These are phyloP conservation scores for Carapus acus DNA, from an alignment of 2,797 vertebrate genomes.

Conservation along the genomic window DNA sequence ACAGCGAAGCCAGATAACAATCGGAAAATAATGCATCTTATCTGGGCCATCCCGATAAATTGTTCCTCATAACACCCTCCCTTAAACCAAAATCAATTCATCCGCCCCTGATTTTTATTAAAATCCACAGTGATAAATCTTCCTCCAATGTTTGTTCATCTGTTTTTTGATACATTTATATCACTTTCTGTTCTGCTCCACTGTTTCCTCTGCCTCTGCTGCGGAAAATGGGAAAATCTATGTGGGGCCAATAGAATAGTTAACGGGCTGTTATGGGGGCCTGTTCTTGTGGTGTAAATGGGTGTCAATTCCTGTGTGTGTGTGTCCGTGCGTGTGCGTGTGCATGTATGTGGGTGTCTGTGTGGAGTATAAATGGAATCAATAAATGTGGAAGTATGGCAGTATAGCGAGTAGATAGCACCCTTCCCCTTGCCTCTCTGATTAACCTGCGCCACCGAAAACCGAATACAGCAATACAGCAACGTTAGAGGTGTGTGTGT, in stretches of 20 bases:
- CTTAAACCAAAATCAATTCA: slow-evolving; percentile 99
- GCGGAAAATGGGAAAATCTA: slow-evolving; percentile 98
- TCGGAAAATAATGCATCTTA: slow-evolving; percentile 99
- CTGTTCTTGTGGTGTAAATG: slow-evolving; percentile 68
- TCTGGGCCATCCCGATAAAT: slow-evolving; percentile 89
- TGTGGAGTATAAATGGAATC: slow-evolving; percentile 69
- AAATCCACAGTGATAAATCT: slow-evolving; percentile 97
- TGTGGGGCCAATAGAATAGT: slow-evolving; percentile 97
- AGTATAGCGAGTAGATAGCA: slow-evolving; percentile 77
- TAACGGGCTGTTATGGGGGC: slow-evolving; percentile 88
- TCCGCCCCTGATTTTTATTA: slow-evolving; percentile 97
- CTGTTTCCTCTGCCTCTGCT: slow-evolving; percentile 91
- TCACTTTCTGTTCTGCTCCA: slow-evolving; percentile 95
- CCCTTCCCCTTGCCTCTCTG: slow-evolving; percentile 76
- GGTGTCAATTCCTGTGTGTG: slow-evolving; percentile 62
- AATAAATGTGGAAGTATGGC: slow-evolving; percentile 76
- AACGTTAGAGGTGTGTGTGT: slow-evolving; percentile 49
- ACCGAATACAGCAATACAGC: slow-evolving; percentile 72
- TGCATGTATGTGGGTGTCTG: slow-evolving; percentile 48
- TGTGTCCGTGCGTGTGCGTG: slow-evolving; percentile 45
- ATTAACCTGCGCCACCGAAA: slow-evolving; percentile 74
- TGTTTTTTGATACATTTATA: slow-evolving; percentile 99
- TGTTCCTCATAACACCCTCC: slow-evolving; percentile 90
- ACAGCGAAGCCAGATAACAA: slow-evolving; percentile 96
- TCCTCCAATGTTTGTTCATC: slow-evolving; percentile 98